Evolutionary conservation across 92 coral and sea anemone genomes (phyloP).

Genomic region (Actinostola sp.): DNA sequence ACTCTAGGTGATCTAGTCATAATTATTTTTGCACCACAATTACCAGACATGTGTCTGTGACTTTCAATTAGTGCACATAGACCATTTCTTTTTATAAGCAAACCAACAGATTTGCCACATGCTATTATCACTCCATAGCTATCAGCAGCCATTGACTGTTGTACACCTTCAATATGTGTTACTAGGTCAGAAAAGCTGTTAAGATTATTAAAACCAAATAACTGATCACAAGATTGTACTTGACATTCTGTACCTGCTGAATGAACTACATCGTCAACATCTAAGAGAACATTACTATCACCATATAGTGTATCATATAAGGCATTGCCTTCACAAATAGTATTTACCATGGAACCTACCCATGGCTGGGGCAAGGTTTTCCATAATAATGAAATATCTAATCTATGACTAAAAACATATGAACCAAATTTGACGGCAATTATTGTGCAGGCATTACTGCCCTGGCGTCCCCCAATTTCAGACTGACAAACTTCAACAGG

Average conservation of each 20-base stretch:
- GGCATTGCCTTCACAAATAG: conserved; percentile 46
- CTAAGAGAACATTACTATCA: conserved; percentile 34
- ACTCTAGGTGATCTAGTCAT: conserved; percentile 30
- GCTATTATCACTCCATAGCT: conserved; percentile 27
- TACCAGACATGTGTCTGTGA: conserved; percentile 21
- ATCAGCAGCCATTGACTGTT: conserved; percentile 1
- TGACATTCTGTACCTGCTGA: conserved; percentile 26
- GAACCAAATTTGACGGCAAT: conserved; percentile 40
- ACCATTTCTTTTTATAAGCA: conserved; percentile 32
- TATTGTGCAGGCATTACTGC: conserved; percentile 50
- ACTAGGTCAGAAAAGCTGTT: conserved; percentile 18
- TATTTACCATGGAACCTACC: conserved; percentile 16
- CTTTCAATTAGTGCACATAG: conserved; percentile 30
- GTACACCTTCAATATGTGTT: conserved; percentile 12
- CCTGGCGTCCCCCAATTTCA: conserved; percentile 25
- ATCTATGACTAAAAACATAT: conserved; percentile 22
- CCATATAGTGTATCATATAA: conserved; percentile 37
- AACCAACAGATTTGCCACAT: conserved; percentile 29
- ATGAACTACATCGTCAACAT: conserved; percentile 47
- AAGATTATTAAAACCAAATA: conserved; percentile 22
- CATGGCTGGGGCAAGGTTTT: conserved; percentile 30
- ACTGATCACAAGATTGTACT: conserved; percentile 25
- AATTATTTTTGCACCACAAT: conserved; percentile 40
- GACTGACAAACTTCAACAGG: conserved; percentile 27
- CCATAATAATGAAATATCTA: conserved; percentile 31